These are phyloP conservation scores for Nomada fabriciana DNA, from an alignment of 2,888 invertebrate species.

Conservation along the genomic window DNA sequence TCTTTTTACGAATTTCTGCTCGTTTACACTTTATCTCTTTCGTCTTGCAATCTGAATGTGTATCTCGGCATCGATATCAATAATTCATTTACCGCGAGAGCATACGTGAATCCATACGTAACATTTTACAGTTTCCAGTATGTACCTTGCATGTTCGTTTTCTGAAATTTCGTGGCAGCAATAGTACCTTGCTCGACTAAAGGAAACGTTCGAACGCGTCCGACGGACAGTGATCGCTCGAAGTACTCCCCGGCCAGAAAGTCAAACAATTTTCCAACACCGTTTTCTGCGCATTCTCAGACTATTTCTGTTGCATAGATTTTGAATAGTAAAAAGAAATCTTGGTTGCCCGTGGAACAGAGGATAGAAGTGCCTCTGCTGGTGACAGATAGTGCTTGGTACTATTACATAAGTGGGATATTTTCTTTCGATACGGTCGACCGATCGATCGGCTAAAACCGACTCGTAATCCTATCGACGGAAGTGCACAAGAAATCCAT, in stretches of 20 bases:
- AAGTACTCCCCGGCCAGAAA: not conserved
- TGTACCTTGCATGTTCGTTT: not conserved
- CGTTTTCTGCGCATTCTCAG: not conserved
- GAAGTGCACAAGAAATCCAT: conserved; percentile 26
- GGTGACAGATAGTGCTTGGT: conserved; percentile 35
- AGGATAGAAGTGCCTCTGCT: not conserved
- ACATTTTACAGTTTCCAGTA: not conserved
- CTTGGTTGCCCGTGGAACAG: not conserved
- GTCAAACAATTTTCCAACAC: too few species aligned
- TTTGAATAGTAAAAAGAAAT: not conserved
- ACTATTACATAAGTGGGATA: conserved; percentile 40
- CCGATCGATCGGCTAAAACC: conserved; percentile 36
- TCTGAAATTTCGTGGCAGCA: not conserved
- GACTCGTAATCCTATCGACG: conserved; percentile 25
- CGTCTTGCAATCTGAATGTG: not conserved
- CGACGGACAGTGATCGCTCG: conserved; percentile 30
- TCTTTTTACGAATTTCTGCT: not conserved
- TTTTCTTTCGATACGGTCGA: conserved; percentile 36
- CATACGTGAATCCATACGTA: not conserved
- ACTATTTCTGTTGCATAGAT: not conserved
- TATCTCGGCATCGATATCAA: not conserved
- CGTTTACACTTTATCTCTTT: not conserved
- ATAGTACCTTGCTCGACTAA: not conserved
- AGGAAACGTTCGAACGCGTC: conserved; percentile 5
- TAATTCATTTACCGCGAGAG: not conserved